Evolutionary conservation across 2,797 vertebrate genomes (phyloP).

Genomic region (Telmatherina bonti): DNA sequence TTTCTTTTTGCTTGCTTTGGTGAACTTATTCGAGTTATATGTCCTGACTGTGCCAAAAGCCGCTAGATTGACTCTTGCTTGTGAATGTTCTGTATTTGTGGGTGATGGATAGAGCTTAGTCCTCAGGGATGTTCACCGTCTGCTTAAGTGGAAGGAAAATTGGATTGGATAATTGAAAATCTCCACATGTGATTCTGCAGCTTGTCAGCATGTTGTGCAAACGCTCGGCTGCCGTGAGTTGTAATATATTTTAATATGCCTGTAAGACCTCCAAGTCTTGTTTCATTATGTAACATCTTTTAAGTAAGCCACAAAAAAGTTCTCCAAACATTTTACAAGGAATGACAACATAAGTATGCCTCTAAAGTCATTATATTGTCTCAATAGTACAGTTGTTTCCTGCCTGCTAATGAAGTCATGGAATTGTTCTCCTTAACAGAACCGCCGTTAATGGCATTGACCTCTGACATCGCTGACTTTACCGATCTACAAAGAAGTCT

Average conservation of each 20-base stretch:
- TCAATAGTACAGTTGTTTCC: conserved; percentile 9
- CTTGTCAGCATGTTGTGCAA: conserved; percentile 43
- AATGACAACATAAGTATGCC: conserved; percentile 37
- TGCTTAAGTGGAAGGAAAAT: conserved; percentile 38
- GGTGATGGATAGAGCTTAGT: conserved; percentile 49
- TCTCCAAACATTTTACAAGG: conserved; percentile 27
- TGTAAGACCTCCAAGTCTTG: conserved; percentile 31
- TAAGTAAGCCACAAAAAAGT: conserved; percentile 24
- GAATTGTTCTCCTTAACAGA: conserved; percentile 3
- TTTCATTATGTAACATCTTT: conserved; percentile 28
- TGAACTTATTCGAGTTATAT: conserved; percentile 37
- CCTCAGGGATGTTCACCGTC: conserved; percentile 33
- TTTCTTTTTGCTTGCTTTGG: conserved; percentile 32
- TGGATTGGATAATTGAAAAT: conserved; percentile 52
- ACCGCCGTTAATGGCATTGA: conserved; percentile 13
- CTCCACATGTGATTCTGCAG: conserved; percentile 42
- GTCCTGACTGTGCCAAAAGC: conserved; percentile 16
- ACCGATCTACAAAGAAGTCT: not conserved
- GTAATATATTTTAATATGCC: conserved; percentile 37
- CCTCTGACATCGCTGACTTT: conserved; percentile 18
- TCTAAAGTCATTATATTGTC: conserved; percentile 6
- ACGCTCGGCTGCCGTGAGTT: conserved; percentile 16
- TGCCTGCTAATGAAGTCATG: conserved; percentile 8
- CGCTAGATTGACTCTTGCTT: conserved; percentile 33
- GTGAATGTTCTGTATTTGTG: conserved; percentile 32